A percentile compares a stretch with the other conserved stretches of the same genome.
These are phyloP conservation scores for Onychomys torridus DNA, from an alignment of 2,797 vertebrate genomes.

Conservation along the genomic window DNA sequence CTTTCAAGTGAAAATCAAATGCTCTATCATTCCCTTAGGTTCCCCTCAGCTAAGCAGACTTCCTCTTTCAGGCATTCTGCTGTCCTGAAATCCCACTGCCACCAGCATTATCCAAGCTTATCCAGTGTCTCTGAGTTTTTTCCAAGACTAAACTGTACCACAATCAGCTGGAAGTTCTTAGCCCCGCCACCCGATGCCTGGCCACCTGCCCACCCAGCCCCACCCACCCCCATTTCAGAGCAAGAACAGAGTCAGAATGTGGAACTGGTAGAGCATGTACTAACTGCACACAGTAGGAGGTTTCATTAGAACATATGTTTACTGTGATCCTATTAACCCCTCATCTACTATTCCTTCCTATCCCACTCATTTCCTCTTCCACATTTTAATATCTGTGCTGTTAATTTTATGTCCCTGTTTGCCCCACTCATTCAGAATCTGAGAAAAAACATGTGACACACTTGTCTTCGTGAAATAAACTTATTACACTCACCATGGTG, in stretches of 20 bases:
- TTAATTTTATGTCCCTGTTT: background rate
- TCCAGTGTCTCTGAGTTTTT: background rate
- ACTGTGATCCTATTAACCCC: background rate
- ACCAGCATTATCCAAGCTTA: background rate
- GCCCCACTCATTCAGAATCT: background rate
- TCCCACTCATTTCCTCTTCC: background rate
- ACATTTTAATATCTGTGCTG: no score
- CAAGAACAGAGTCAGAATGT: background rate
- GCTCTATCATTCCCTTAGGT: background rate
- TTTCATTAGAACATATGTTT: background rate
- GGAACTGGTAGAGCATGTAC: background rate
- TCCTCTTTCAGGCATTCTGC: background rate
- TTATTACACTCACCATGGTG: background rate
- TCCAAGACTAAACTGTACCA: background rate
- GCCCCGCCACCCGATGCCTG: no score
- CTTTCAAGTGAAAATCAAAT: background rate
- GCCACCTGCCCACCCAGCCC: no score
- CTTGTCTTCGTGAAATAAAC: background rate
- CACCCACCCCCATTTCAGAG: background rate
- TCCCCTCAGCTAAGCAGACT: background rate
- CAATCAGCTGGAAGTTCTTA: background rate
- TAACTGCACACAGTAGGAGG: background rate
- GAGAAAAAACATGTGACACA: background rate
- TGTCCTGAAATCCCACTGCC: background rate
- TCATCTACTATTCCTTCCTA: background rate